A percentile compares a stretch with the other conserved stretches of the same genome.
These are phyloP conservation scores for Poeciliopsis retropinna DNA, from an alignment of 2,113 vertebrate genomes.

Conservation along the genomic window DNA sequence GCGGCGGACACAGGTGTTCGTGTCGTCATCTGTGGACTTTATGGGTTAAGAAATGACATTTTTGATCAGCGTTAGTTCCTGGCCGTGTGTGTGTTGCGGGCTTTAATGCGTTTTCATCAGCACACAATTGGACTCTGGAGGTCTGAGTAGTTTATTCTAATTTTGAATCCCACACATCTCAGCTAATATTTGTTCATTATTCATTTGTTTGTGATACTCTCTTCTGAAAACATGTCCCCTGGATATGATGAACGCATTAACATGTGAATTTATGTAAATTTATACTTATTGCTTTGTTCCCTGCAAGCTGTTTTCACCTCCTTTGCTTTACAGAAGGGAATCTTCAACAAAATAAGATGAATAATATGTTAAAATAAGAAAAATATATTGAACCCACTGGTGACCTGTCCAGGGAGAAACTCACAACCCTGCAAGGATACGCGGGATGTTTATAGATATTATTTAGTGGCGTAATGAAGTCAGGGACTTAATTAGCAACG, in stretches of 20 bases:
- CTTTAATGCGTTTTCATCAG: neutral
- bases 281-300: slow-evolving; percentile 65
- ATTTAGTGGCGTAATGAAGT: too few relatives aligned
- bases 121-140: slow-evolving; percentile 41
- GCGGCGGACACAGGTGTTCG: slow-evolving; percentile 2
- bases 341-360: slow-evolving; percentile 29
- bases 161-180: slow-evolving; percentile 55
- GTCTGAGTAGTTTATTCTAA: slow-evolving; percentile 58
- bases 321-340: slow-evolving; percentile 43
- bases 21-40: neutral
- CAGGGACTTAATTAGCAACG: too few relatives aligned
- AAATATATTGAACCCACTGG: neutral
- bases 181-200: slow-evolving; percentile 65
- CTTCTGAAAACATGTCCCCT: slow-evolving; percentile 48
- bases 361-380: slow-evolving; percentile 14
- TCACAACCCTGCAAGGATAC: too few relatives aligned
- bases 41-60: neutral
- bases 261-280: slow-evolving; percentile 76
- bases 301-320: slow-evolving; percentile 58
- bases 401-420: too few relatives aligned
- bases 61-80: neutral
- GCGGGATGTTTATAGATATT: too few relatives aligned
- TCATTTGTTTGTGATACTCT: slow-evolving; percentile 35
- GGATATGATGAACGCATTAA: slow-evolving; percentile 72
- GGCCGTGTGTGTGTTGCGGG: neutral